phyloP scores from a whole-genome alignment of 2,888 invertebrate genomes.

The Azorinus chamasolen region DNA sequence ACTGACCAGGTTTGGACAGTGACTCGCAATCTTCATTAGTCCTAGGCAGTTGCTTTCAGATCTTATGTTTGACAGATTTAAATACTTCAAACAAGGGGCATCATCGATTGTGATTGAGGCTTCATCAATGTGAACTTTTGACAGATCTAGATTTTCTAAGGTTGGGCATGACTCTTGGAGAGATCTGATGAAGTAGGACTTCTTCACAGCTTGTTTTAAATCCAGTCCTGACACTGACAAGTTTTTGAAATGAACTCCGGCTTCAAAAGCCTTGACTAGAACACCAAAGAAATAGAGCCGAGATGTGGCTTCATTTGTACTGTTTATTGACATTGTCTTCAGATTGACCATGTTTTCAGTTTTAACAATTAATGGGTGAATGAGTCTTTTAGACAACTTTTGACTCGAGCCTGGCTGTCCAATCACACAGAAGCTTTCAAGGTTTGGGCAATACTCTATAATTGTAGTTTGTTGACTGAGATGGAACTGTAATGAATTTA shows the following conservation, averaged over 20 bases:
- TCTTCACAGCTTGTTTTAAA: constrained; percentile 56
- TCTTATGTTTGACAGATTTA: constrained; percentile 79
- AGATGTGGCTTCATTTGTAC: constrained; percentile 83
- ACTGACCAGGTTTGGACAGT: constrained; percentile 79
- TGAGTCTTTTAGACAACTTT: constrained; percentile 80
- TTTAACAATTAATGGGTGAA: constrained; percentile 81
- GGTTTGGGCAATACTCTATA: constrained; percentile 80
- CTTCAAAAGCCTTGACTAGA: constrained; percentile 78
- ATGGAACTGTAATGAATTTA: constrained; percentile 78
- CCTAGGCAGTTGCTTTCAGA: constrained; percentile 73
- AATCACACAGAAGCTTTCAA: constrained; percentile 81
- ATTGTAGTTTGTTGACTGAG: constrained; percentile 78
- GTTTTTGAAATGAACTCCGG: constrained; percentile 53
- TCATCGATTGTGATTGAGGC: constrained; percentile 49
- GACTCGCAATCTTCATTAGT: constrained; percentile 74
- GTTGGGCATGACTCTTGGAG: constrained; percentile 66
- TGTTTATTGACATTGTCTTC: constrained; percentile 80
- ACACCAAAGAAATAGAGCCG: constrained; percentile 84
- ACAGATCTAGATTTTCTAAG: constrained; percentile 74
- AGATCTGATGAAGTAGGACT: constrained; percentile 53
- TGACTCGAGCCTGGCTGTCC: constrained; percentile 80
- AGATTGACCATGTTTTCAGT: constrained; percentile 76
- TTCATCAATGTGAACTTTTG: constrained; percentile 61
- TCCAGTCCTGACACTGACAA: constrained; percentile 61
- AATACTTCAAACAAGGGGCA: constrained; percentile 69